Conservation (phyloP, 2,113 vertebrate genomes). For the Rhea americana region DNA sequence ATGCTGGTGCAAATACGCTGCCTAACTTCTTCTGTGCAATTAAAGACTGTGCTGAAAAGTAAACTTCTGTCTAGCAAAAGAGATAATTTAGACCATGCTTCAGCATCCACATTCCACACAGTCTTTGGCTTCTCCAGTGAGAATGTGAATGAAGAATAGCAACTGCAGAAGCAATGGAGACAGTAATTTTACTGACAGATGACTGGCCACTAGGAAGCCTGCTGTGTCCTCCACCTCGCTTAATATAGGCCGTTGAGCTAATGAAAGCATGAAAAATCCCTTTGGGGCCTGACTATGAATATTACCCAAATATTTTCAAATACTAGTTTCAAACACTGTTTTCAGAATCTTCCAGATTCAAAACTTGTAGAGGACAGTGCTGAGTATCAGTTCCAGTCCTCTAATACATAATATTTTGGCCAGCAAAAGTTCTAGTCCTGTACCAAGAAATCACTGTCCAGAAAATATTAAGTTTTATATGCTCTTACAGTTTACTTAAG, state of each 20-base stretch:
- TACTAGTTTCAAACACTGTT: not conserved
- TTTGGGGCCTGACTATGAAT: not conserved
- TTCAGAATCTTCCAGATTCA: not conserved
- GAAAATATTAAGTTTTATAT: conserved; percentile 19
- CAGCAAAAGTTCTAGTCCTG: not conserved
- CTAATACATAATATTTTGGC: not conserved
- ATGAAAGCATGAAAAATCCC: not conserved
- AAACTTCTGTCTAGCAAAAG: conserved; percentile 51
- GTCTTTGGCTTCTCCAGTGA: conserved; percentile 5
- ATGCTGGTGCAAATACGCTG: conserved; percentile 38
- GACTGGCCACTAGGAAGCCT: not conserved
- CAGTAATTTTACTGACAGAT: not conserved
- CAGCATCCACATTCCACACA: not conserved
- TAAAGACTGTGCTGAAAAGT: conserved; percentile 52
- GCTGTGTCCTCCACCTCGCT: not conserved
- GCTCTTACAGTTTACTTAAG: conserved; percentile 45
- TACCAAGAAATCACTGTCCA: not conserved
- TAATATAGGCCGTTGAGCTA: not conserved
- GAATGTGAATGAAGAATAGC: not conserved
- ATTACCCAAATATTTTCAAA: not conserved
- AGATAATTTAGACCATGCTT: conserved; percentile 55
- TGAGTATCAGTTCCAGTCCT: not conserved
- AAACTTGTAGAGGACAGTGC: not conserved
- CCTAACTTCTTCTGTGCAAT: conserved; percentile 35
- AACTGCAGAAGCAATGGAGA: not conserved